Evolutionary conservation across 2,113 vertebrate genomes (phyloP), one percentile per base, ranked within the genome.

Genomic region (Carollia perspicillata): DNA sequence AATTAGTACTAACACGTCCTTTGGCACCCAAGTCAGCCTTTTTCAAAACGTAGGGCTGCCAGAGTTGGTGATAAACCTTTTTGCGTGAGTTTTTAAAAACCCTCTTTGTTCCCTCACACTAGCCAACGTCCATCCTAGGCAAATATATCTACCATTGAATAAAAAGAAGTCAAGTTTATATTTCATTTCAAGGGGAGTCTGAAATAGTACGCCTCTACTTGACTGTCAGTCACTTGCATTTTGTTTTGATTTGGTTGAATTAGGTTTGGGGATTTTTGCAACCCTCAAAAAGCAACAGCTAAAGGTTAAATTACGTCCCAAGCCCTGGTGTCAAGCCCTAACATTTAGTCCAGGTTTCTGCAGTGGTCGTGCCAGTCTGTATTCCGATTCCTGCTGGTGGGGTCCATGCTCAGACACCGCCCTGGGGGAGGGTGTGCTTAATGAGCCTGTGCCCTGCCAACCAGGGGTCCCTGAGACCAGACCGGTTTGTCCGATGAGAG

Each of bases 161-260:
- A 80, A 94, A 96, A 93, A 37, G 20, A 90, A 95, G 51, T 94
- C 49, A 72, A 78, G 37, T 72, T 96, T 79, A 85, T 83, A 40
- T 85, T 81, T 89, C 16, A 11, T 95, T 86, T 92, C 84, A 92
- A 84, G 90, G 49, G 22, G 28, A 83, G 35, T 49, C 72, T 84
- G 77, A 95, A 90, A 80, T n/a, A 68, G n/a, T 42, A 49, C 17
- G 42, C 71, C 72, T 88, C 42, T 65, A 68, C 28, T 90, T 81
- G 8, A 49, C 22, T 63, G 40, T 65, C 79, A 68, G 0, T 75
- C 22, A 28, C 68, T 12, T n/a, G 49, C 60, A 40, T 75, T 93
- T 95, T 85, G 60, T 28, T 92, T 95, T 49, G 80, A 11, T 71
- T 91, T 51, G 78, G 22, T 90, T 91, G 88, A 40, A 42, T 84